These are phyloP conservation scores for Passer domesticus DNA, from an alignment of 2,113 vertebrate species.

Conservation along the genomic window DNA sequence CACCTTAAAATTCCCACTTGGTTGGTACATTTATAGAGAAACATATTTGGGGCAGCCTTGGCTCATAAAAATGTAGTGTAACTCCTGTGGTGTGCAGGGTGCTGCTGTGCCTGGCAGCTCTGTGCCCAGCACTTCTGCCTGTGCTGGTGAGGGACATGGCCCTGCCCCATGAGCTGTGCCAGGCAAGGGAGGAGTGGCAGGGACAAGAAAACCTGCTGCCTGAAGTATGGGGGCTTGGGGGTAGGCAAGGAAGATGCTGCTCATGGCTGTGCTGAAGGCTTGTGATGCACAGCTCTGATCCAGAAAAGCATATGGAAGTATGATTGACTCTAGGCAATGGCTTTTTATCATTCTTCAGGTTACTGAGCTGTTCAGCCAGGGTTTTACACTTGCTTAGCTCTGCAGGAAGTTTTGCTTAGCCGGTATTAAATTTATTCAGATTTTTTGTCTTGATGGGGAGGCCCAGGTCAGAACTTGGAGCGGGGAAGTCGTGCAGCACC, in stretches of 20 bases:
- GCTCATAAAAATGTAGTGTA: neutral
- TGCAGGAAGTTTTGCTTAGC: neutral
- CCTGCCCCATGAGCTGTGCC: neutral
- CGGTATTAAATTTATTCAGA: neutral
- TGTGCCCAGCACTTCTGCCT: neutral
- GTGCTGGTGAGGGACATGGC: neutral
- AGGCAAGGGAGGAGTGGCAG: neutral
- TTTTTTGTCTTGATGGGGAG: neutral
- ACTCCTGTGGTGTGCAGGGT: rapidly evolving
- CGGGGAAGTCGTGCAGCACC: rapidly evolving
- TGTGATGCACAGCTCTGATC: neutral
- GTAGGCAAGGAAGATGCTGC: rapidly evolving
- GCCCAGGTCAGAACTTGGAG: neutral
- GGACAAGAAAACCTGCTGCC: neutral
- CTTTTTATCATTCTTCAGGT: neutral
- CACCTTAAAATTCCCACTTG: neutral
- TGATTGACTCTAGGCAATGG: neutral
- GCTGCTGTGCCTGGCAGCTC: neutral
- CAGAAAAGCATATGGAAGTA: neutral
- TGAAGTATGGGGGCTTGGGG: neutral
- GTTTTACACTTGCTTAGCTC: neutral
- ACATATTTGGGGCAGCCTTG: neutral
- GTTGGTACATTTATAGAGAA: neutral
- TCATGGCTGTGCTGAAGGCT: neutral
- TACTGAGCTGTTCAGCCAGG: neutral